Percentiles rank a stretch among this genome's conserved stretches.
Conservation (phyloP, 2,888 invertebrate species). For the Pyrrhosoma nymphula region DNA sequence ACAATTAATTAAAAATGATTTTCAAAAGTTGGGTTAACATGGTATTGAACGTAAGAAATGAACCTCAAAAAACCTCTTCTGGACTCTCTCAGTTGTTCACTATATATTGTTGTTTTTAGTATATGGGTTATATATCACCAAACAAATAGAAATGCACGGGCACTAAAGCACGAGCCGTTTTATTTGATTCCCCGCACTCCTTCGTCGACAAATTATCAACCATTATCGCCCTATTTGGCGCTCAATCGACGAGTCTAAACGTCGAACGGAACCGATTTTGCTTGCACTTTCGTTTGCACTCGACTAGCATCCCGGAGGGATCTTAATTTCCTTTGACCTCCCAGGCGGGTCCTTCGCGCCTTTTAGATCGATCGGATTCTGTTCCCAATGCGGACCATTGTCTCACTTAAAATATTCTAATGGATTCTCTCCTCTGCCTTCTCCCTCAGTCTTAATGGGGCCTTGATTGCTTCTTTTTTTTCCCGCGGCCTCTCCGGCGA, state of each 20-base stretch:
- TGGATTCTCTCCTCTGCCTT: not conserved
- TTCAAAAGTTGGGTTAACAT: too few species aligned
- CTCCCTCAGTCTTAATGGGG: not conserved
- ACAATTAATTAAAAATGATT: too few species aligned
- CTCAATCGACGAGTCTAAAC: not conserved
- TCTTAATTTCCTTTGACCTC: not conserved
- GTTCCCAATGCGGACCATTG: not conserved
- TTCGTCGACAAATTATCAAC: too few species aligned
- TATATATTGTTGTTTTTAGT: too few species aligned
- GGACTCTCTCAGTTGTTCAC: too few species aligned
- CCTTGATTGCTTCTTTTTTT: not conserved
- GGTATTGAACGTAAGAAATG: too few species aligned
- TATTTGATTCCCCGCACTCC: too few species aligned
- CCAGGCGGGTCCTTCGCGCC: not conserved
- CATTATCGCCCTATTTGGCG: too few species aligned
- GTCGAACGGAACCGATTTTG: not conserved
- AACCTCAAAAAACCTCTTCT: too few species aligned
- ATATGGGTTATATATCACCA: too few species aligned
- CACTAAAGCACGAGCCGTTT: too few species aligned
- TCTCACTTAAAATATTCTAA: constrained; percentile 23
- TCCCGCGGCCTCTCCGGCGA: not conserved
- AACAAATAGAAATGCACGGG: too few species aligned
- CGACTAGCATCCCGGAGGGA: not conserved
- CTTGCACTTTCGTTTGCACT: not conserved
- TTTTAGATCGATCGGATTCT: not conserved